Conservation (phyloP, 2,113 vertebrate genomes). For the Carassius gibelio region DNA sequence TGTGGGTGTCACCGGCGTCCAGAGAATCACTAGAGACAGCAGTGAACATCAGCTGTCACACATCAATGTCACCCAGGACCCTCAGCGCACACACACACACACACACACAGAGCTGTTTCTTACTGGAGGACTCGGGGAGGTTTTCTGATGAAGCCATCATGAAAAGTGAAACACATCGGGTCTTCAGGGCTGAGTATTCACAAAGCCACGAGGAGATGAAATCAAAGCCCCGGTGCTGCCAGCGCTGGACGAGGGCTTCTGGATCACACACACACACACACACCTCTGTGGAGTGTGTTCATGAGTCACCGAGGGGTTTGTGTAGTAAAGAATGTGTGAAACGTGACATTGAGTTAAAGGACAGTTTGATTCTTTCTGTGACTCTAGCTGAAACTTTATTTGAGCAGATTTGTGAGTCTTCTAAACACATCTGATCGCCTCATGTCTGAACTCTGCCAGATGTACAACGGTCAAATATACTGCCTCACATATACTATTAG, state of each 20-base stretch:
- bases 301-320: not conserved
- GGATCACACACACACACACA: too few relatives aligned
- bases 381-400: too few relatives aligned
- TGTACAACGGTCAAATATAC: too few relatives aligned
- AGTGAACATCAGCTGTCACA: slow-evolving; percentile 1
- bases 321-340: not conserved
- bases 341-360: not conserved
- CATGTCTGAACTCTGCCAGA: too few relatives aligned
- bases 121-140: not conserved
- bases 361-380: too few relatives aligned
- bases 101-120: not conserved
- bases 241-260: too few relatives aligned
- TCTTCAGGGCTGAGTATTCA: not conserved
- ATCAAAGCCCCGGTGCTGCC: not conserved
- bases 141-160: not conserved
- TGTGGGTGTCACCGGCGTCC: too few relatives aligned
- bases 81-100: not conserved
- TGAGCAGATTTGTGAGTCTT: too few relatives aligned
- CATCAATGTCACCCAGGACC: slow-evolving; percentile 5
- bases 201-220: slow-evolving; percentile 11
- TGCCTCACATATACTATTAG: too few relatives aligned
- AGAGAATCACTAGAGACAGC: not conserved
- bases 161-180: too few relatives aligned
- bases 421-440: too few relatives aligned
- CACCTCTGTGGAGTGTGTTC: too few relatives aligned